A percentile compares a stretch with the other conserved stretches of the same genome.
Evolutionary conservation across 2,113 vertebrate species (phyloP).

Genomic region (Callorhinus ursinus): DNA sequence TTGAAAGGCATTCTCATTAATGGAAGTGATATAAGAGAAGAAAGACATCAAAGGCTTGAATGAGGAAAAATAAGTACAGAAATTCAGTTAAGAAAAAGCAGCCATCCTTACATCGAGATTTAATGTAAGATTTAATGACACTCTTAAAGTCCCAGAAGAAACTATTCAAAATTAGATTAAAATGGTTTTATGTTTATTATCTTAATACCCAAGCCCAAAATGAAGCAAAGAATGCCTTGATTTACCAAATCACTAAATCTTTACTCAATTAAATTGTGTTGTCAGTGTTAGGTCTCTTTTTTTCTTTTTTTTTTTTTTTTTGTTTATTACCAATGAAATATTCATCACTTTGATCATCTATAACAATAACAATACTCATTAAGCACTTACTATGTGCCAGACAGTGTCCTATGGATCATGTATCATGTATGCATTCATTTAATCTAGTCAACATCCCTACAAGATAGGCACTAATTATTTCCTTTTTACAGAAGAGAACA

Average conservation of each 20-base stretch:
- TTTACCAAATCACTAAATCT: neutral
- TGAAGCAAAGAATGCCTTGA: neutral
- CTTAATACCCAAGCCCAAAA: neutral
- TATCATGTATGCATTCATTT: neutral
- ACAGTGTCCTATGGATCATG: neutral
- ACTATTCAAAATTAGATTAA: neutral
- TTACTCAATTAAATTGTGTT: neutral
- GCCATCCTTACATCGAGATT: neutral
- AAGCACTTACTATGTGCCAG: neutral
- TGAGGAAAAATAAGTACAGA: neutral
- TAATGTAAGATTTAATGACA: neutral
- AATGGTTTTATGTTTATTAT: neutral
- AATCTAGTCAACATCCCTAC: neutral
- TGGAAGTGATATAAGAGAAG: neutral
- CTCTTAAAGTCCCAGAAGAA: neutral
- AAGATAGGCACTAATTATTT: neutral
- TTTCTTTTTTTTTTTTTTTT: neutral
- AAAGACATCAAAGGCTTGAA: slow-evolving; percentile 12
- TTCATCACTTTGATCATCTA: neutral
- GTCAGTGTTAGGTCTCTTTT: neutral
- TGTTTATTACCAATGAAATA: neutral
- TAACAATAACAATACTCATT: neutral
- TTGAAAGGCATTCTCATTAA: slow-evolving; percentile 25
- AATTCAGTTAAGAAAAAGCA: slow-evolving; percentile 38
- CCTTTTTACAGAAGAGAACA: neutral